Evolutionary conservation across 30 jellyfish, hydroid and myxozoan species (phyloP), one percentile per base, ranked within the genome.

Genomic region (Chironex yamaguchii): DNA sequence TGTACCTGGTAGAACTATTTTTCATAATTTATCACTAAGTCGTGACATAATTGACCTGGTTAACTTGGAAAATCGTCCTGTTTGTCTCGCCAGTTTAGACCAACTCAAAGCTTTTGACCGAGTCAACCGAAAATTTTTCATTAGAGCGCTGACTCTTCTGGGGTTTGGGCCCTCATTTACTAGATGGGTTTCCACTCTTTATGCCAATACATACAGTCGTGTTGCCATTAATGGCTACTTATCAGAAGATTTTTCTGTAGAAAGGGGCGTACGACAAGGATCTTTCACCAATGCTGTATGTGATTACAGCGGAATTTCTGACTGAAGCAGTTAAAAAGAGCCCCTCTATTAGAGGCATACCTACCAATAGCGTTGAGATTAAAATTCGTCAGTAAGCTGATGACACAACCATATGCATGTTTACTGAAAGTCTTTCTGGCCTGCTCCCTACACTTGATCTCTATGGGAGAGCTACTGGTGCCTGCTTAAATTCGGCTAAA

Each of bases 51-150:
- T 51, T 52, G 29, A 76, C 24, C 35, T 34, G 21, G 51, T 29
- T 52, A 77, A 76, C 28, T 51, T 51, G n/a, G 88, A 76, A 49
- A 49, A 52, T 52, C 79, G 49, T 3, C 87, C 51, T 9, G 76
- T 48, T 0, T 52, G 75, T 31, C 76, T 74, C 0, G 20, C 52
- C 9, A 21, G 63, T 35, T 11, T 70, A 0, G 84, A 70, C 24
- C 84, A 70, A 70, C 35, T 70, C 68, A 70, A 70, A 70, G 84
- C 84, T 34, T 70, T 70, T 35, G 84, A 70, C 30, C 71, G 72
- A 4, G 84, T 70, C 49, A 70, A 22, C 28, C 48, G 25, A 68
- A 36, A 70, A 1, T 70, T 70, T 12, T 20, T 70, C 24, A 23
- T 30, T 26, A 70, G 23, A 31, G 51, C 49, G n/a, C 49, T 70